Percentiles rank a stretch among this genome's conserved stretches.
Evolutionary conservation across 1,140 invertebrate genomes (phyloP).

Genomic region (Oppia nitens): DNA sequence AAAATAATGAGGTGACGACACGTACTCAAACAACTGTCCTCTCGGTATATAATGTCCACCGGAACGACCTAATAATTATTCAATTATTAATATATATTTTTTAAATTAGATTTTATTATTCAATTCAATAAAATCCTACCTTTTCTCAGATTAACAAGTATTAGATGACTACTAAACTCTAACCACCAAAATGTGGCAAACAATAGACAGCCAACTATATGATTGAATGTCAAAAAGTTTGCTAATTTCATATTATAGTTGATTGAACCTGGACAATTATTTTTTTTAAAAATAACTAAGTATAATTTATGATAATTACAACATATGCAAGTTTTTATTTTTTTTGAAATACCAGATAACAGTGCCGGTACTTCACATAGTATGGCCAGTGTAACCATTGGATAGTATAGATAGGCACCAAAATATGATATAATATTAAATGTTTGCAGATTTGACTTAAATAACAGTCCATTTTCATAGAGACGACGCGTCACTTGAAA

Average conservation of each 20-base stretch:
- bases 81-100: constrained; percentile 20
- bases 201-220: constrained; percentile 34
- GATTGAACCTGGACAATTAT: not conserved
- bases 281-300: no score
- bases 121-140: no score
- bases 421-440: constrained; percentile 62
- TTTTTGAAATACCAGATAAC: no score
- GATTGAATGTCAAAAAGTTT: constrained; percentile 19
- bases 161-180: constrained; percentile 47
- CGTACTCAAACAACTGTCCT: constrained; percentile 52
- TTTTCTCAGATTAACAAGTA: constrained; percentile 51
- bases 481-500: constrained; percentile 51
- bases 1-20: constrained; percentile 63
- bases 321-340: not conserved
- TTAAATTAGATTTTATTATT: constrained; percentile 24
- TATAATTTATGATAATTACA: no score
- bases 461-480: constrained; percentile 51
- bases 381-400: constrained; percentile 43
- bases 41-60: constrained; percentile 54
- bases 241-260: not conserved
- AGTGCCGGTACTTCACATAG: constrained; percentile 53
- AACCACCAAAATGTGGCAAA: constrained; percentile 48
- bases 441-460: constrained; percentile 54
- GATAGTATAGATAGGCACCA: constrained; percentile 54
- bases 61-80: constrained; percentile 39